These are phyloP conservation scores for Goniozus legneri DNA, from an alignment of 1,140 invertebrate genomes.

Conservation along the genomic window DNA sequence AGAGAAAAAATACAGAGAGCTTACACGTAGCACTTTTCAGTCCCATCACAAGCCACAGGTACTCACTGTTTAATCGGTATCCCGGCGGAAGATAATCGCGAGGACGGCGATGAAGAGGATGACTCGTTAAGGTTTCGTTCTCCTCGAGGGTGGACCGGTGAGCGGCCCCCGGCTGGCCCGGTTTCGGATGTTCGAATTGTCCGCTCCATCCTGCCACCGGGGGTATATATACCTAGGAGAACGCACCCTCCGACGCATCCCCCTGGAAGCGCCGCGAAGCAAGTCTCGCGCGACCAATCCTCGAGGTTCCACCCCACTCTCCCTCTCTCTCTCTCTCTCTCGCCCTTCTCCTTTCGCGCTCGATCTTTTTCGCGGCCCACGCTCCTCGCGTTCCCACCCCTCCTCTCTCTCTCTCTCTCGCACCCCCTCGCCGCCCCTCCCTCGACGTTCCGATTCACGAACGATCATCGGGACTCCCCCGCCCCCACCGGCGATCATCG, in stretches of 20 bases:
- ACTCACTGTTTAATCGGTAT: too few species aligned
- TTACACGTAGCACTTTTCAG: too few species aligned
- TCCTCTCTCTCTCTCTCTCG: neutral
- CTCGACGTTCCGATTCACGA: neutral
- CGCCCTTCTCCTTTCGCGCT: neutral
- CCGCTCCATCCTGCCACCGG: slow-evolving; percentile 12
- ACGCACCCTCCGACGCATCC: slow-evolving; percentile 29
- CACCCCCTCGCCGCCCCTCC: neutral
- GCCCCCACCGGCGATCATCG: neutral
- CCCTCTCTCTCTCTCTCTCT: neutral
- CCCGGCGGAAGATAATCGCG: too few species aligned
- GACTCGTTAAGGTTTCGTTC: too few species aligned
- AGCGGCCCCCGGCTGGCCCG: too few species aligned
- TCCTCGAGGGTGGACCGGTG: too few species aligned
- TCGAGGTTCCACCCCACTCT: slow-evolving; percentile 6
- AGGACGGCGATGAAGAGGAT: too few species aligned
- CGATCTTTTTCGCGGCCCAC: neutral
- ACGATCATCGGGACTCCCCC: neutral
- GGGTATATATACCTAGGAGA: slow-evolving; percentile 30
- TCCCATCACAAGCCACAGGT: too few species aligned
- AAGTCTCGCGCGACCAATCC: slow-evolving; percentile 25
- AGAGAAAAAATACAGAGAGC: too few species aligned
- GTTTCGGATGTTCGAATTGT: slow-evolving; percentile 20
- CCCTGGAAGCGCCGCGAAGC: slow-evolving; percentile 15
- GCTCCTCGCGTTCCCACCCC: neutral